Conservation (phyloP, 2,113 vertebrate species). For the Erinaceus europaeus region DNA sequence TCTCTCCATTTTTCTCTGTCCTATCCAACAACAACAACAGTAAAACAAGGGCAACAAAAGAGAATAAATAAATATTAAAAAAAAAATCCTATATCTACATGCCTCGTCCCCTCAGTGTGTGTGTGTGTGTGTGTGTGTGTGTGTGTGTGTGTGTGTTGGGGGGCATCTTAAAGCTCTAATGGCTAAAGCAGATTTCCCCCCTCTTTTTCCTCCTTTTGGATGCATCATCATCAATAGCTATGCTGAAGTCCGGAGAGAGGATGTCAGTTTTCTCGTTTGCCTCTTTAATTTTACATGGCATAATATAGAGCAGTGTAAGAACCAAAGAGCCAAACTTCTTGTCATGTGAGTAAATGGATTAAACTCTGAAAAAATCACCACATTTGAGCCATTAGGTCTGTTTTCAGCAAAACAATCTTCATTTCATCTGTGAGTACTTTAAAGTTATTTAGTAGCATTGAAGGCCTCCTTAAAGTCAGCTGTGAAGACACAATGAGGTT, state of each 20-base stretch:
- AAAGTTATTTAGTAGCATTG: neutral
- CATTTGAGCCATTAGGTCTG: neutral
- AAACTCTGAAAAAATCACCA: neutral
- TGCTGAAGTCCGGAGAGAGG: neutral
- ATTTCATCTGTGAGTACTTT: neutral
- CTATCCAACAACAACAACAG: too few species aligned
- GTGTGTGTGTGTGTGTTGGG: too few species aligned
- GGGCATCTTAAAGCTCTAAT: neutral
- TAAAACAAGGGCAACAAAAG: too few species aligned
- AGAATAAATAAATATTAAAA: too few species aligned
- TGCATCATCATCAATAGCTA: neutral
- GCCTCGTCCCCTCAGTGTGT: too few species aligned
- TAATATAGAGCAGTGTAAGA: too few species aligned
- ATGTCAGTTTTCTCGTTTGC: neutral
- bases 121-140: too few species aligned
- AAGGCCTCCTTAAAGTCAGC: neutral
- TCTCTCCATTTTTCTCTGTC: too few species aligned
- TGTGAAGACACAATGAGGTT: neutral
- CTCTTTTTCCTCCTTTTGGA: neutral
- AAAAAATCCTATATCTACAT: too few species aligned
- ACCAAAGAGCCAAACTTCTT: neutral
- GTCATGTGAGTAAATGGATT: neutral
- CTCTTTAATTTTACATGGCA: constrained; percentile 3
- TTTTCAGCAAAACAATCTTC: neutral
- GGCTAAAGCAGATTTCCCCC: neutral